These are phyloP conservation scores for Campylorhamphus procurvoides DNA, from an alignment of 2,113 vertebrate species.

Conservation along the genomic window DNA sequence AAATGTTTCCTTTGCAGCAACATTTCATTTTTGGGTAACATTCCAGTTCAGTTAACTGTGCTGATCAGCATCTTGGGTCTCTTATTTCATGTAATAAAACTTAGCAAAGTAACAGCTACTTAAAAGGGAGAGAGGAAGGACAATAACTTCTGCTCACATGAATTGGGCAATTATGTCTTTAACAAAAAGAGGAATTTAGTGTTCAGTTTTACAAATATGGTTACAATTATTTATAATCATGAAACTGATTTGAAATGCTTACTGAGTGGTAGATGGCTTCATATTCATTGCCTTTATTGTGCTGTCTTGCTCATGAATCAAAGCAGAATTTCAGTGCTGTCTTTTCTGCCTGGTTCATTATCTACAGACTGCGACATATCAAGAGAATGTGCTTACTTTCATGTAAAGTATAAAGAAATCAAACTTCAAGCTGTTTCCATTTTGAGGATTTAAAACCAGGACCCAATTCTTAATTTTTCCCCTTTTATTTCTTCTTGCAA, in stretches of 20 bases:
- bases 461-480: not conserved
- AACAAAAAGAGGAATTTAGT: conserved; percentile 39
- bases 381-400: conserved; percentile 59
- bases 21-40: conserved; percentile 21
- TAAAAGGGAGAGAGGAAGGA: not conserved
- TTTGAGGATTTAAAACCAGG: conserved; percentile 38
- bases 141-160: conserved; percentile 6
- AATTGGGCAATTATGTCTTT: conserved; percentile 39
- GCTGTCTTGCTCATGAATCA: conserved; percentile 8
- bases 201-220: conserved; percentile 42
- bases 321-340: conserved; percentile 50
- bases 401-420: conserved; percentile 64
- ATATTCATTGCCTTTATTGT: conserved; percentile 43
- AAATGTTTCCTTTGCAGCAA: conserved; percentile 31
- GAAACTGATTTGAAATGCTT: conserved; percentile 43
- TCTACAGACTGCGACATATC: conserved; percentile 43
- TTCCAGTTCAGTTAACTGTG: conserved; percentile 27
- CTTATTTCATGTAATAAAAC: conserved; percentile 43
- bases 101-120: conserved; percentile 6
- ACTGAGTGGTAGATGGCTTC: conserved; percentile 24
- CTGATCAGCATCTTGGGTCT: conserved; percentile 32
- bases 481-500: not conserved
- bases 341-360: conserved; percentile 60
- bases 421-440: conserved; percentile 58
- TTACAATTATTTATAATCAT: conserved; percentile 52